phyloP scores from a whole-genome alignment of 2,113 vertebrate genomes.

The Pomatorhinus ruficollis region DNA sequence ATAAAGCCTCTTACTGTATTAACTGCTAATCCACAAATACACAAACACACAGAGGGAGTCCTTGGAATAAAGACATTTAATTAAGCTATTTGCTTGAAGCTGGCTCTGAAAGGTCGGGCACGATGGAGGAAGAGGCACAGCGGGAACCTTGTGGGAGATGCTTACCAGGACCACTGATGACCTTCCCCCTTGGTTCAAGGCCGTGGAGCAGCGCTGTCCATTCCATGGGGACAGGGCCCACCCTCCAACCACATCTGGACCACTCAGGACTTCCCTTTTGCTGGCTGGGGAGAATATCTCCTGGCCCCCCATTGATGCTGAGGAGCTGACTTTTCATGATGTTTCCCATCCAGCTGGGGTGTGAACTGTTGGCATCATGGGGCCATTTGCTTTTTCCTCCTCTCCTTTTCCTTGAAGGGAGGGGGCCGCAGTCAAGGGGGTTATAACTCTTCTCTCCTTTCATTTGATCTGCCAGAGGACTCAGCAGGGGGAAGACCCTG shows the following conservation, averaged over 20 bases:
- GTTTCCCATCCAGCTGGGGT: neutral
- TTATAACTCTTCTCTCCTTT: conserved; percentile 36
- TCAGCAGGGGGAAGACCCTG: conserved; percentile 46
- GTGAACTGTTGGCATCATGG: neutral
- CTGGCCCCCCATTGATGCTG: neutral
- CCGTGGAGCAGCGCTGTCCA: neutral
- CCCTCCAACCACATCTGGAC: fast-evolving
- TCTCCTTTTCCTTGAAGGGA: neutral
- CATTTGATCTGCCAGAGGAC: conserved; percentile 59
- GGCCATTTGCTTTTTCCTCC: neutral
- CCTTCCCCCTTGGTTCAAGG: neutral
- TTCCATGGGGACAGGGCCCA: fast-evolving
- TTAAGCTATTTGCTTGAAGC: conserved; percentile 33
- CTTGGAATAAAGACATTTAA: conserved; percentile 51
- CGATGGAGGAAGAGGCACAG: fast-evolving
- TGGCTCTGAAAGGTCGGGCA: neutral
- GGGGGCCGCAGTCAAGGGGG: fast-evolving
- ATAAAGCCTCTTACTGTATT: conserved; percentile 57
- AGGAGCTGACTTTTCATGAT: neutral
- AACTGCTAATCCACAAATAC: conserved; percentile 58
- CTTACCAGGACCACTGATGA: neutral
- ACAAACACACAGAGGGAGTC: conserved; percentile 56
- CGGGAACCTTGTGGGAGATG: neutral
- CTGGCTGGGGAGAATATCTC: neutral
- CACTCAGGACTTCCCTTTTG: neutral